Evolutionary conservation across 1,140 invertebrate genomes (phyloP), one percentile per base, ranked within the genome.

Genomic region (Eupeodes corollae): DNA sequence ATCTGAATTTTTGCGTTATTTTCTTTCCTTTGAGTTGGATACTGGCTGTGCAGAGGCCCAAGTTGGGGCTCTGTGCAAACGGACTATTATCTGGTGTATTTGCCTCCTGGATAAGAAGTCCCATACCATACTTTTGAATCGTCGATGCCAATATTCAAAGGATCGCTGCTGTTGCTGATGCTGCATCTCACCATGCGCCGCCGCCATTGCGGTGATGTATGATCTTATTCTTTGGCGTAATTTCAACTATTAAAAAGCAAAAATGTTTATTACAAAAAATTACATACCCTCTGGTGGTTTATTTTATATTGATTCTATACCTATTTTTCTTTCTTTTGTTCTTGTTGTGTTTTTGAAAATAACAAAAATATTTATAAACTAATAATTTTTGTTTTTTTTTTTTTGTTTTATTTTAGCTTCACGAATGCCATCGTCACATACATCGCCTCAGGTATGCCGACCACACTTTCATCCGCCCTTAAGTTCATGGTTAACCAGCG

Each of bases 401-500:
- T 38, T 40, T 41, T 40, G 40, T 40, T 34, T 50, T 45, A 46
- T 67, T 57, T 46, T 69, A 69, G 73, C 73, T 48, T 74, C 73
- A 49, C 63, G 73, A 56, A 75, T 75, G 61, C 75, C 79, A 45
- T 79, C 81, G 46, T 77, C 82, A 54, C 66, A 68, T 58, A 60
- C 61, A 55, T 61, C 66, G 58, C 65, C 65, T 61, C 87, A 91
- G 70, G 85, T 92, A 62, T 91, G 88, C 72, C 77, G 89, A 65
- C 88, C 91, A 54, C 89, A 92, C 71, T 92, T 92, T 71, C 88
- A 88, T 66, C 82, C 86, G 49, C 84, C 88, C 42, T 74, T 92
- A 33, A 85, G 88, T 61, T 86, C 88, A 1, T 93, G 88, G 88
- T 73, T 90, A 53, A 79, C 86, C 53, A 80, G 82, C 48, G 76